Evolutionary conservation across 2,888 invertebrate genomes (phyloP), one percentile per base, ranked within the genome.

Genomic region (Crossocerus cetratus): DNA sequence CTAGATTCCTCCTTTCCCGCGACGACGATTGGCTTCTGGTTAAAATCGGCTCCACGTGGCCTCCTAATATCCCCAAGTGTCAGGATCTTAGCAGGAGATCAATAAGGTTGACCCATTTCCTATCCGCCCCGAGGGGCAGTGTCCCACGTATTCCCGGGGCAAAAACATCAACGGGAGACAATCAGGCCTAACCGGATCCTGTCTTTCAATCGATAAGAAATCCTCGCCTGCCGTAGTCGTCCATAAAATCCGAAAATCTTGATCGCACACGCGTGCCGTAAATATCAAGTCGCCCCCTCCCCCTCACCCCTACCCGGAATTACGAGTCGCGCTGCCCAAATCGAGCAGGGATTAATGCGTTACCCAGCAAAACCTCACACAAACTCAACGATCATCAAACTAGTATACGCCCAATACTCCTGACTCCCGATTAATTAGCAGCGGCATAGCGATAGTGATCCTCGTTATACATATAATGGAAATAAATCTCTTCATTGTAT

Each of bases 1-100:
- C 73, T 80, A 73, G 76, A 78, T 80, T 77, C 73, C 69, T 60
- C 59, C 62, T 67, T 65, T 42, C 67, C 57, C 66, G 49, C 56
- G 61, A 64, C 57, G 76, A 76, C 76, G 70, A 79, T 76, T 76
- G 73, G 72, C 74, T 80, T 75, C 70, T 65, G 75, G 44, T 65
- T 63, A 67, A 70, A 72, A 76, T 77, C 75, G 77, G 76, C 65
- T 79, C 72, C 69, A 71, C 72, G 72, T 64, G 76, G 59, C 58
- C 62, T 16, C 62, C 54, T 80, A 74, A 71, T 80, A 76, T 71
- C 74, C 57, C 20, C 54, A 43, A 74, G 72, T 68, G 69, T 71
- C 65, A 56, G 77, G 68, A 70, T 71, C 77, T 68, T 63, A 64
- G 69, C 13, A 16, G 23, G 5, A 62, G 73, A 74, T 80, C 73